Conservation (phyloP, 2,888 invertebrate genomes). For the Leptinotarsa haldemani region DNA sequence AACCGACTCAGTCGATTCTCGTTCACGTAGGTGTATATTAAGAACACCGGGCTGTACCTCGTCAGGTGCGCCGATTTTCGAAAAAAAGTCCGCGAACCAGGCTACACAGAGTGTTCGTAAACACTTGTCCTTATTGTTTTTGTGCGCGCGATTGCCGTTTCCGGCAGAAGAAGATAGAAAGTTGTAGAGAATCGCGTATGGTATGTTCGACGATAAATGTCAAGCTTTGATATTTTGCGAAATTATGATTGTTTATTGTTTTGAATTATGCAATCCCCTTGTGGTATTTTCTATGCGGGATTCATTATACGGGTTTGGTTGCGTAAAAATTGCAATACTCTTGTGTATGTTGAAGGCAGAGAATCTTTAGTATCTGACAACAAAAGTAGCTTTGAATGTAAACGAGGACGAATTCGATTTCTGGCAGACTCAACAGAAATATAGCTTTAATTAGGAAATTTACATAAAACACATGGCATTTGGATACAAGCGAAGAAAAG, state of each 20-base stretch:
- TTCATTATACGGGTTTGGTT: constrained; percentile 2
- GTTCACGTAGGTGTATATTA: constrained; percentile 13
- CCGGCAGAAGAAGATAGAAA: constrained; percentile 39
- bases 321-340: constrained; percentile 6
- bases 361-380: background rate
- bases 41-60: constrained; percentile 1
- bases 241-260: constrained; percentile 37
- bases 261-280: constrained; percentile 28
- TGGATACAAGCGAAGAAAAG: too few relatives aligned
- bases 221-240: constrained; percentile 40
- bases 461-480: too few relatives aligned
- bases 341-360: background rate
- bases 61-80: constrained; percentile 15
- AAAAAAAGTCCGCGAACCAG: constrained; percentile 14
- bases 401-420: too few relatives aligned
- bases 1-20: constrained; percentile 10
- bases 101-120: constrained; percentile 33
- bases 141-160: constrained; percentile 36
- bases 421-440: too few relatives aligned
- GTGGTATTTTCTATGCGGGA: constrained; percentile 22
- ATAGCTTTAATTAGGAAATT: too few relatives aligned
- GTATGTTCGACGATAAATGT: constrained; percentile 28
- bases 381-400: background rate
- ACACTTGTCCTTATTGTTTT: constrained; percentile 33
- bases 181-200: constrained; percentile 20